Evolutionary conservation across 2,888 invertebrate genomes (phyloP), one percentile per base, ranked within the genome.

Genomic region (Harpalus rubripes): DNA sequence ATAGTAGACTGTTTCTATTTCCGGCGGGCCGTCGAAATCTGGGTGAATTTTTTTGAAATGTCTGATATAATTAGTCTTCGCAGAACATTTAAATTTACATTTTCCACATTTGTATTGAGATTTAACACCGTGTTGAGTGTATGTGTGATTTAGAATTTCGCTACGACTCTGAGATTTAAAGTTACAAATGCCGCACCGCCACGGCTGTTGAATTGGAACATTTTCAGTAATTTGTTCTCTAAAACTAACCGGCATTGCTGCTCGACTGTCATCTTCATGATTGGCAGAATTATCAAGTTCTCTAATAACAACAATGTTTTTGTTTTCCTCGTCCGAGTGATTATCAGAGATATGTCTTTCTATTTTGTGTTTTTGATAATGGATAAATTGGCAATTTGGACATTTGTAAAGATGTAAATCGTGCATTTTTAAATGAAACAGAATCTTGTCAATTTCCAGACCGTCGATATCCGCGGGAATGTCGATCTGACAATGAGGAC

Each of bases 361-460:
- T 2, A 96, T 92, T 7, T 93, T 90, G 72, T 92, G 91, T 61
- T 92, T 93, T 87, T 93, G 93, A 88, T 94, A 93, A 89, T 96
- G 95, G 87, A 95, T 92, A 89, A 94, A 94, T 52, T 92, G 89
- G 88, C 97, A 97, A 86, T 92, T 91, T 0, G 94, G 93, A 90
- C 97, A 97, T 87, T 95, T 95, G 90, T 94, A 96, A 52, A 97
- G 90, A 85, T 93, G 93, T 6, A 92, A 91, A 86, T 96, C 96
- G 90, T 97, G 97, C 91, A 95, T 93, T 88, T 95, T 94, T 85
- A 97, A 92, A 90, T 97, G 97, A 76, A 93, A 92, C 10, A 95
- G 90, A 84, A 96, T 93, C 86, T 94, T 92, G n/a, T 94, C 92
- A 3, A 94, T 92, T 0, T 93, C 92, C 81, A 94, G 89, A 89